Percentiles rank a stretch among this genome's conserved stretches.
These are phyloP conservation scores for Bufo bufo DNA, from an alignment of 2,113 vertebrate genomes.

Conservation along the genomic window DNA sequence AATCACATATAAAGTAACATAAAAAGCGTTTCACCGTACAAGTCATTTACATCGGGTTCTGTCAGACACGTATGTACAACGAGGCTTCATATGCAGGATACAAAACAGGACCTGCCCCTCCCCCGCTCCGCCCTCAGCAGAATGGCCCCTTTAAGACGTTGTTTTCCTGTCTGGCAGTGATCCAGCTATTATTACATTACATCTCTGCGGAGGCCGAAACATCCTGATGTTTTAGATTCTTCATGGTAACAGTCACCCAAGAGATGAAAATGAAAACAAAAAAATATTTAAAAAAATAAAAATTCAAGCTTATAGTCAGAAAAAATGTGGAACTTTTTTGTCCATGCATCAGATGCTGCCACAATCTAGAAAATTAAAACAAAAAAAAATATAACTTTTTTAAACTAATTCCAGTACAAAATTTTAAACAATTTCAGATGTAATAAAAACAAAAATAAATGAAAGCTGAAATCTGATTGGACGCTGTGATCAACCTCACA, in stretches of 20 bases:
- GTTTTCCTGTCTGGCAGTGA: constrained; percentile 40
- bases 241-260: too few relatives aligned
- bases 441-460: background rate
- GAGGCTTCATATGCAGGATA: constrained; percentile 34
- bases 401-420: too few relatives aligned
- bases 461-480: background rate
- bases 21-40: constrained; percentile 8
- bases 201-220: background rate
- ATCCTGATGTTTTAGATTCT: too few relatives aligned
- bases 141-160: background rate
- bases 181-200: constrained; percentile 45
- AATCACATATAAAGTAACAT: constrained; percentile 25
- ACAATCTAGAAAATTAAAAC: background rate
- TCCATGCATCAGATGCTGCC: background rate
- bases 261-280: too few relatives aligned
- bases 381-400: background rate
- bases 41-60: constrained; percentile 14
- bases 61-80: constrained; percentile 13
- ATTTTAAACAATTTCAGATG: background rate
- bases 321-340: too few relatives aligned
- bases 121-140: background rate
- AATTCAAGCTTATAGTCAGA: too few relatives aligned
- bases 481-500: background rate
- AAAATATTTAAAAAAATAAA: too few relatives aligned
- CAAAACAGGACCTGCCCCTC: background rate